Conservation (phyloP, 2,888 invertebrate genomes). For the Hemithea aestivaria region DNA sequence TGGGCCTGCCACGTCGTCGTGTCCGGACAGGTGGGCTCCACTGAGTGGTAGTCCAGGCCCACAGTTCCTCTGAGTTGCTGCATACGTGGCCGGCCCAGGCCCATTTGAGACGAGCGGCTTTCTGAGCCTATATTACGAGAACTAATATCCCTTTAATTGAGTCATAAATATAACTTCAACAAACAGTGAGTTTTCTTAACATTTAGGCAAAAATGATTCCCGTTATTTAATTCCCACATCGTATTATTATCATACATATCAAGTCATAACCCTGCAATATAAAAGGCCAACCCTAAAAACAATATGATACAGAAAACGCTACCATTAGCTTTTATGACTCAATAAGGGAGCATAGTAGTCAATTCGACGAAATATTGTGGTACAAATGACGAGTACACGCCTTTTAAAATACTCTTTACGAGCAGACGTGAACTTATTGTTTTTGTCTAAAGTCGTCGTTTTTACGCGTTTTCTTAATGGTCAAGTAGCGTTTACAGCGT, state of each 20-base stretch:
- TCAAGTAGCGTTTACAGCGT: conserved; percentile 9
- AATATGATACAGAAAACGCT: conserved; percentile 50
- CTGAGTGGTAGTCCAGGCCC: no score
- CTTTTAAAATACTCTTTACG: conserved; percentile 22
- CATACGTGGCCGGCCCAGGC: no score
- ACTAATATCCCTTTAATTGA: no score
- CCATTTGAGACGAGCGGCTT: no score
- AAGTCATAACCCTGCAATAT: conserved; percentile 29
- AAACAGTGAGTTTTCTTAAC: no score
- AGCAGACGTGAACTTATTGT: conserved; percentile 12
- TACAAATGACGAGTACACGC: conserved; percentile 30
- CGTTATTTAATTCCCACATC: conserved; percentile 17
- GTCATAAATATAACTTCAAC: no score
- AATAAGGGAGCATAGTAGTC: conserved; percentile 33
- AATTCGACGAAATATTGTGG: conserved; percentile 34
- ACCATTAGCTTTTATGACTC: conserved; percentile 52
- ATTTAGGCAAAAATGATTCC: no score
- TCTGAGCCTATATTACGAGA: no score
- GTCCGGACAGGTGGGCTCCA: no score
- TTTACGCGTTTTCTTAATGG: conserved; percentile 9
- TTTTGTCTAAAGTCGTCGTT: conserved; percentile 17
- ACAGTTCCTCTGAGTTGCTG: no score
- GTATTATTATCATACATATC: conserved; percentile 32
- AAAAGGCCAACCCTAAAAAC: conserved; percentile 43
- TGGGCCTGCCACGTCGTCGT: no score